A percentile compares a stretch with the other conserved stretches of the same genome.
phyloP scores from a whole-genome alignment of 53 echinoderm and acorn worm genomes.

The Echinometra lucunter region DNA sequence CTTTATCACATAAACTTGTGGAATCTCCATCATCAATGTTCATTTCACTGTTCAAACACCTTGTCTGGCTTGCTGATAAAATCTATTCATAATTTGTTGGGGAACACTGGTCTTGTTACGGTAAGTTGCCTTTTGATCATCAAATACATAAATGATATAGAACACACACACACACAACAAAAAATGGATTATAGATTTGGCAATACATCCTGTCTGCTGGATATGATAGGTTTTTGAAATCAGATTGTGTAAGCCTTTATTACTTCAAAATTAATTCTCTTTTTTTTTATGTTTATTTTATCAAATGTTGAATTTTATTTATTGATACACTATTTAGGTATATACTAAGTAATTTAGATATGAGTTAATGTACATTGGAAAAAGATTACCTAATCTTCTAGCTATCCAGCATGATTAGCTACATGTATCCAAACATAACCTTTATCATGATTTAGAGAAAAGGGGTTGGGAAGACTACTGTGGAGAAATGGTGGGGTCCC shows the following conservation, averaged over 20 bases:
- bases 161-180: not conserved
- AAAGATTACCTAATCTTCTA: not conserved
- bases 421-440: not conserved
- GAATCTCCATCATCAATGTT: not conserved
- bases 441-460: not conserved
- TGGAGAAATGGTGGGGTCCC: constrained; percentile 5
- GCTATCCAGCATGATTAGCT: not conserved
- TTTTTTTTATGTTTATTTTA: too few species aligned
- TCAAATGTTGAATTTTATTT: too few species aligned
- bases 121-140: not conserved
- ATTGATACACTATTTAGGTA: too few species aligned
- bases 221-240: too few species aligned
- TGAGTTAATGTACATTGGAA: too few species aligned
- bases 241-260: too few species aligned
- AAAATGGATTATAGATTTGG: not conserved
- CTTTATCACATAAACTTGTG: not conserved
- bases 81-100: not conserved
- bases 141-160: not conserved
- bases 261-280: too few species aligned
- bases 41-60: not conserved
- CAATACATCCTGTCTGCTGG: too few species aligned
- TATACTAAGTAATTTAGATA: too few species aligned
- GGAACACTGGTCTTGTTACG: not conserved
- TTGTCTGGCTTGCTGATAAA: not conserved
- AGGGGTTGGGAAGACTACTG: not conserved